Evolutionary conservation across 2,113 vertebrate genomes (phyloP).

Genomic region (human): GRCh38 chr7:47290001-47290500

Average conservation of each 20-base stretch:
- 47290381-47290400: background rate
- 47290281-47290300: background rate
- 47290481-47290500: background rate
- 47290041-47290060: background rate
- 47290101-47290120: background rate
- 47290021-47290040: background rate
- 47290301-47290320: background rate
- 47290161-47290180: background rate
- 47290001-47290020: background rate
- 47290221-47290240: background rate
- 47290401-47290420: background rate
- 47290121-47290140: background rate
- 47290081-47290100: background rate
- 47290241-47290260: background rate
- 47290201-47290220: background rate
- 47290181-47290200: background rate
- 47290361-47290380: background rate
- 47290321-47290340: background rate
- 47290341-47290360: background rate
- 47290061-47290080: background rate
- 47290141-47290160: background rate
- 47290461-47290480: background rate
- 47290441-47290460: background rate
- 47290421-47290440: background rate
- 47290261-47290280: background rate